Percentiles rank a stretch among this genome's conserved stretches.
phyloP scores from a whole-genome alignment of 2,797 vertebrate species.

The Neosilurus mollespiculum region DNA sequence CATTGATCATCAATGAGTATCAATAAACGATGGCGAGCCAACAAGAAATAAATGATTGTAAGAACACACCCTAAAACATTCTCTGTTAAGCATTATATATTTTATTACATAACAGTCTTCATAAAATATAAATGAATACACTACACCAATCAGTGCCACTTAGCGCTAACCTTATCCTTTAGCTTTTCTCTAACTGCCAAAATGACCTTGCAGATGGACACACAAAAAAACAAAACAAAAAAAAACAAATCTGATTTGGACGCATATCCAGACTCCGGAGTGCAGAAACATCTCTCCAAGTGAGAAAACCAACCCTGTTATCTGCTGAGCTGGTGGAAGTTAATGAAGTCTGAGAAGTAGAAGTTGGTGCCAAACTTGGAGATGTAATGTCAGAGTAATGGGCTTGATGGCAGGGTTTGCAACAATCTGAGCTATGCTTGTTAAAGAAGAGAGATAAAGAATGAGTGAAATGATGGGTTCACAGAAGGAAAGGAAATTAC shows the following conservation, averaged over 20 bases:
- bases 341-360: slow-evolving; percentile 57
- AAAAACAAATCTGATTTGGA: slow-evolving; percentile 22
- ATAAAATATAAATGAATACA: background rate
- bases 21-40: background rate
- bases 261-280: slow-evolving; percentile 10
- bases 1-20: background rate
- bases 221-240: too few species aligned
- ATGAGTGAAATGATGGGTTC: background rate
- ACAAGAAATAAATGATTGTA: background rate
- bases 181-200: background rate
- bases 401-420: slow-evolving; percentile 2
- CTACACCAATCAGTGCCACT: background rate
- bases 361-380: slow-evolving; percentile 64
- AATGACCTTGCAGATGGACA: slow-evolving; percentile 8
- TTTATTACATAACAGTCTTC: background rate
- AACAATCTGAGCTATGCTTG: slow-evolving; percentile 33
- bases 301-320: slow-evolving; percentile 25
- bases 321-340: slow-evolving; percentile 29
- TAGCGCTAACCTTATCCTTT: slow-evolving; percentile 4
- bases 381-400: slow-evolving; percentile 60
- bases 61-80: background rate
- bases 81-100: background rate
- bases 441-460: background rate
- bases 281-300: background rate
- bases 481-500: background rate